phyloP scores from a whole-genome alignment of 92 coral and sea anemone species.

The Epizoanthus ramosus region DNA sequence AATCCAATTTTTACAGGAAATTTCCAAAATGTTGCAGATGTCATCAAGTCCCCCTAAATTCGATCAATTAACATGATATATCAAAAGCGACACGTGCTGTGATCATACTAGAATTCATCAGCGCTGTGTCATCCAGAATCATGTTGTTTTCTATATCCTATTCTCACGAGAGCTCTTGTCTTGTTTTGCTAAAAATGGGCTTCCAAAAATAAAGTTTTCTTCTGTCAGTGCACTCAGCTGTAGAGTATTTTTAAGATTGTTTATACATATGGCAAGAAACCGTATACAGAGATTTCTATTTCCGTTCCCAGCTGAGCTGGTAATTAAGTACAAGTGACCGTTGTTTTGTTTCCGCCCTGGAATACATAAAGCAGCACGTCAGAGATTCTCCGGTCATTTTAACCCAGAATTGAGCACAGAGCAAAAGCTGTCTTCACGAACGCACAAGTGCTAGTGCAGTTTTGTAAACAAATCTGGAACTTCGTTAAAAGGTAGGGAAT shows the following conservation, averaged over 20 bases:
- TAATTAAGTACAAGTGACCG: slow-evolving; percentile 37
- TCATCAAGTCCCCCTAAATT: slow-evolving; percentile 26
- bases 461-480: background rate
- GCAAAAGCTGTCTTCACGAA: background rate
- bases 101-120: background rate
- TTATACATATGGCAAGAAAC: slow-evolving; percentile 15
- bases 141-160: background rate
- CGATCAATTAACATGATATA: slow-evolving; percentile 26
- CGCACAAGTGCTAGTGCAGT: background rate
- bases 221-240: background rate
- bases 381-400: background rate
- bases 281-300: slow-evolving; percentile 17
- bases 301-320: slow-evolving; percentile 34
- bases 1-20: slow-evolving; percentile 43
- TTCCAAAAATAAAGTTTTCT: background rate
- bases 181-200: background rate
- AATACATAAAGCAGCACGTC: slow-evolving; percentile 19
- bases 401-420: background rate
- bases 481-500: slow-evolving; percentile 6
- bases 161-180: background rate
- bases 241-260: background rate
- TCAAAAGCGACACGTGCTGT: slow-evolving; percentile 15
- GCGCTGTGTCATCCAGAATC: background rate
- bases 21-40: slow-evolving; percentile 38
- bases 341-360: slow-evolving; percentile 34